These are phyloP conservation scores for Austrofundulus limnaeus DNA, from an alignment of 2,113 vertebrate species.

Conservation along the genomic window DNA sequence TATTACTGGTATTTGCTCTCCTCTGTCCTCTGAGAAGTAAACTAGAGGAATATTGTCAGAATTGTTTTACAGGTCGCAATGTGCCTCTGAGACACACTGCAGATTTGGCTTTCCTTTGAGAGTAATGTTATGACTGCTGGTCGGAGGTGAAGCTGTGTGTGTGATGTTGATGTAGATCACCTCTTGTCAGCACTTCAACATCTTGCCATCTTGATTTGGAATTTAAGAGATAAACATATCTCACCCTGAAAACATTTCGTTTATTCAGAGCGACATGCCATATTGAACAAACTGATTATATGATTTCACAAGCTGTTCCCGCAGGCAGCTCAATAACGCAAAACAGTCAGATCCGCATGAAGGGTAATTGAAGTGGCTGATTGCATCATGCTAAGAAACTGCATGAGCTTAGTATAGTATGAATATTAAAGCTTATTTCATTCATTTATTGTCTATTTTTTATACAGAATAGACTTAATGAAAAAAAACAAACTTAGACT, in stretches of 20 bases:
- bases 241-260: conserved; percentile 34
- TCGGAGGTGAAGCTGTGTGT: conserved; percentile 36
- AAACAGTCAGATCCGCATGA: conserved; percentile 34
- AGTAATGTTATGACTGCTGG: conserved; percentile 56
- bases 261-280: conserved; percentile 37
- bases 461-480: background rate
- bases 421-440: background rate
- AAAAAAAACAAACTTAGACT: background rate
- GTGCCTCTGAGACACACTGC: conserved; percentile 54
- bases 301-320: conserved; percentile 46
- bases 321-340: conserved; percentile 32
- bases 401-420: background rate
- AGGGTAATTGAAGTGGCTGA: conserved; percentile 10
- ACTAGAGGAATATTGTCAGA: conserved; percentile 70
- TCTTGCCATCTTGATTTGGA: conserved; percentile 45
- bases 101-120: conserved; percentile 29
- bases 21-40: conserved; percentile 68
- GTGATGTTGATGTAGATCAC: conserved; percentile 33
- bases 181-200: conserved; percentile 43
- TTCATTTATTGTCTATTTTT: background rate
- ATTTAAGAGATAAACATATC: conserved; percentile 31
- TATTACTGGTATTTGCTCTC: conserved; percentile 75
- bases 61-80: conserved; percentile 74
- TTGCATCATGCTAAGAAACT: conserved; percentile 1
- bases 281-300: conserved; percentile 51